phyloP scores from a whole-genome alignment of 2,797 vertebrate species.

The Atherinosoma microstoma region DNA sequence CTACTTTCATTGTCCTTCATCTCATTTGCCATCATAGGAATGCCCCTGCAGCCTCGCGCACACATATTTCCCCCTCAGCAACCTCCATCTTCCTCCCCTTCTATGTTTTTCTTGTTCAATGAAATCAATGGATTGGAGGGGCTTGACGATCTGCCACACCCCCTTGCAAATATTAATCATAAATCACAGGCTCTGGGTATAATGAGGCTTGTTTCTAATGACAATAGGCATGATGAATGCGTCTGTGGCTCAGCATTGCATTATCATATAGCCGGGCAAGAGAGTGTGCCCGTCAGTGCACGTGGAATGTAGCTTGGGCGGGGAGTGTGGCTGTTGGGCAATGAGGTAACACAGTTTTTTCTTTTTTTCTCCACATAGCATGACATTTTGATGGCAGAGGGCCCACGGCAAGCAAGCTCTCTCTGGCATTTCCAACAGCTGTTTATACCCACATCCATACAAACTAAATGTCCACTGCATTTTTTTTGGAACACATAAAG shows the following conservation, averaged over 20 bases:
- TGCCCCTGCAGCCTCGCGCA: slow-evolving; percentile 45
- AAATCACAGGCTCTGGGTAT: slow-evolving; percentile 67
- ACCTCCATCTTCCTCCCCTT: slow-evolving; percentile 2
- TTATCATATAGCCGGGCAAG: slow-evolving; percentile 56
- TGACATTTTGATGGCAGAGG: slow-evolving; percentile 73
- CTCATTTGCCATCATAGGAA: slow-evolving; percentile 45
- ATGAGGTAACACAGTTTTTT: slow-evolving; percentile 44
- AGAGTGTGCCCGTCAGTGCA: slow-evolving; percentile 25
- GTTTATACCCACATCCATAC: slow-evolving; percentile 60
- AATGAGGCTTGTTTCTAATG: slow-evolving; percentile 74
- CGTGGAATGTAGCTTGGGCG: slow-evolving; percentile 16
- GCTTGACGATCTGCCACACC: slow-evolving; percentile 62
- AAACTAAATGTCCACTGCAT: slow-evolving; percentile 19
- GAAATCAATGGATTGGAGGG: slow-evolving; percentile 68
- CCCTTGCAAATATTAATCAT: slow-evolving; percentile 74
- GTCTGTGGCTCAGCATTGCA: slow-evolving; percentile 50
- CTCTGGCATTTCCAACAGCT: slow-evolving; percentile 71
- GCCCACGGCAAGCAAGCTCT: slow-evolving; percentile 63
- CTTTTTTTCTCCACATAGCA: slow-evolving; percentile 46
- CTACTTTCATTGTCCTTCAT: slow-evolving; percentile 46
- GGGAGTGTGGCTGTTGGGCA: slow-evolving; percentile 27
- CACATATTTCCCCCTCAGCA: slow-evolving; percentile 12
- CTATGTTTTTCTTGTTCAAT: slow-evolving; percentile 41
- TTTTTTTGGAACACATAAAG: slow-evolving; percentile 26
- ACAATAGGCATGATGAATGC: slow-evolving; percentile 73